Conservation (phyloP, 2,113 vertebrate species). For the Hippocampus barbouri region DNA sequence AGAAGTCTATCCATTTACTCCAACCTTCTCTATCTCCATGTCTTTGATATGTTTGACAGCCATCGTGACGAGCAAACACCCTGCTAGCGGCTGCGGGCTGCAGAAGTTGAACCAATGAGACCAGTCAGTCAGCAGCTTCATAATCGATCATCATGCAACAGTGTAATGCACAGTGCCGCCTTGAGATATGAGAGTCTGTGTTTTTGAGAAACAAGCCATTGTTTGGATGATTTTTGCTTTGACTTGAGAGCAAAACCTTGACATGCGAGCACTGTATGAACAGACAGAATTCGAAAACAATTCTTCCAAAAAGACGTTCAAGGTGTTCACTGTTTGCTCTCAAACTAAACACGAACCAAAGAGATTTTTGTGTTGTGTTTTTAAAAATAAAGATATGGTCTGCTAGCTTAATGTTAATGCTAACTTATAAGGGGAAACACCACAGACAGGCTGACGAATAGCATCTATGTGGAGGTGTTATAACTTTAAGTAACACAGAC, state of each 20-base stretch:
- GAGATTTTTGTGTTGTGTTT: too few species aligned
- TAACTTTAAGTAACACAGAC: too few species aligned
- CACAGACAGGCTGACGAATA: too few species aligned
- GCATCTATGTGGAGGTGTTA: too few species aligned
- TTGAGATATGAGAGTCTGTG: not conserved
- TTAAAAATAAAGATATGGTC: too few species aligned
- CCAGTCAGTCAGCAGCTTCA: slow-evolving; percentile 64
- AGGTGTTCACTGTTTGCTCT: too few species aligned
- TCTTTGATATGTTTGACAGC: slow-evolving; percentile 28
- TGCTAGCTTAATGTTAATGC: too few species aligned
- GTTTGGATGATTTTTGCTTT: not conserved
- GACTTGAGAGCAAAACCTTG: not conserved
- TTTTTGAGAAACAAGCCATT: not conserved
- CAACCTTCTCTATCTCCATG: not conserved
- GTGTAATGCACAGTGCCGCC: slow-evolving; percentile 1
- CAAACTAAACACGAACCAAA: too few species aligned
- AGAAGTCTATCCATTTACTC: not conserved
- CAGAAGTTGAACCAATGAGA: not conserved
- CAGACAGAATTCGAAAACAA: too few species aligned
- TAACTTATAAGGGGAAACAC: too few species aligned
- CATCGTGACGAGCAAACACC: slow-evolving; percentile 23
- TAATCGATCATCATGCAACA: slow-evolving; percentile 77
- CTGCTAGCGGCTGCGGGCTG: slow-evolving; percentile 33
- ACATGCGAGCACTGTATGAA: too few species aligned
- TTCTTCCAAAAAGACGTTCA: too few species aligned